Evolutionary conservation across 2,797 vertebrate species (phyloP).

Genomic region (Meda fulgida): DNA sequence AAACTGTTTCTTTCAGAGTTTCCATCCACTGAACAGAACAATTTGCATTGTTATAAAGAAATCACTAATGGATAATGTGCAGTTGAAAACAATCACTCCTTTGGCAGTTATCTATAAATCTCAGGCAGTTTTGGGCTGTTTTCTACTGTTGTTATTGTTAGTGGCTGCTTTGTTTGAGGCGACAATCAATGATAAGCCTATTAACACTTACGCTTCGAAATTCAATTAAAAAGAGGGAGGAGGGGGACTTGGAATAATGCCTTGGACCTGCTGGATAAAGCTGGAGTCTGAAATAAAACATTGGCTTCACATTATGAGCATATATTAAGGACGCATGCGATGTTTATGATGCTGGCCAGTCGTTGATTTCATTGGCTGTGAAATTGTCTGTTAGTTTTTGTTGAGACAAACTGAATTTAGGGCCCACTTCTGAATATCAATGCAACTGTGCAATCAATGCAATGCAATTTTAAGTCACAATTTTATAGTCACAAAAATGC

Average conservation of each 20-base stretch:
- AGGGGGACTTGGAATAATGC: neutral
- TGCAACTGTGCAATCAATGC: too few relatives aligned
- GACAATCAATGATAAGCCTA: constrained; percentile 72
- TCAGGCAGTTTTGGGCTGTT: constrained; percentile 20
- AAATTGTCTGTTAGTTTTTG: neutral
- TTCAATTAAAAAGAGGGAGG: neutral
- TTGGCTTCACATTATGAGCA: neutral
- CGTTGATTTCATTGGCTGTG: neutral
- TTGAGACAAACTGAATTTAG: neutral
- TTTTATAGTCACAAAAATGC: neutral
- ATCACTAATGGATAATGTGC: neutral
- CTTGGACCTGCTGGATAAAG: constrained; percentile 2
- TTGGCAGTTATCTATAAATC: constrained; percentile 47
- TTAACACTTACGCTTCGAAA: constrained; percentile 61
- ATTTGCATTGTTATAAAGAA: constrained; percentile 4
- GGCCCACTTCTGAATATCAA: too few relatives aligned
- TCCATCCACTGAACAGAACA: neutral
- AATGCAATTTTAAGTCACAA: neutral
- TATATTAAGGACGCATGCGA: neutral
- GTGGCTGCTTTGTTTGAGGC: constrained; percentile 61
- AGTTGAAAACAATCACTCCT: neutral
- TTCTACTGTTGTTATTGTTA: constrained; percentile 56
- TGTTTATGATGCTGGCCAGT: neutral
- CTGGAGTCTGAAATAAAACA: neutral
- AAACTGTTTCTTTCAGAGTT: neutral